A percentile compares a stretch with the other conserved stretches of the same genome.
Conservation (phyloP, 1,140 invertebrate genomes). For the Drosophila melanica region DNA sequence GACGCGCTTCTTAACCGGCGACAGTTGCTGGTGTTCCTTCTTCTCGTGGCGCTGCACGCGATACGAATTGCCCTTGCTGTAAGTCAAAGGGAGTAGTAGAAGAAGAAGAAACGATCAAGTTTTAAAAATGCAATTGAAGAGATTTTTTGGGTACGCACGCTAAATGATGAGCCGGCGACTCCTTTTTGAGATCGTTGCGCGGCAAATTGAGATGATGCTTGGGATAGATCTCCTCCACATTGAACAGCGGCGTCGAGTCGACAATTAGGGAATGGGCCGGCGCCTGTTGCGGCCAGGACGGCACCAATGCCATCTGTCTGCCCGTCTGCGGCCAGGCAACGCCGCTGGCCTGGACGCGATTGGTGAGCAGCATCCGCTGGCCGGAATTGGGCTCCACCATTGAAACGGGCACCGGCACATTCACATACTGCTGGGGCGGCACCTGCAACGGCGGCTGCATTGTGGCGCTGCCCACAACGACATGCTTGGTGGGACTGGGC, state of each 20-base stretch:
- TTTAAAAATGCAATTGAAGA: neutral
- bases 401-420: conserved; percentile 90
- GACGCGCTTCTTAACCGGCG: conserved; percentile 98
- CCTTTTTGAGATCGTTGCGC: conserved; percentile 83
- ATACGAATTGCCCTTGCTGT: conserved; percentile 81
- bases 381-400: conserved; percentile 91
- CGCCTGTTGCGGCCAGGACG: conserved; percentile 94
- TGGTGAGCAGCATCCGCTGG: conserved; percentile 89
- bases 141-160: conserved; percentile 59
- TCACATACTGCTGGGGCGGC: conserved; percentile 93
- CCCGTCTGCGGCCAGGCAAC: conserved; percentile 90
- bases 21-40: conserved; percentile 95
- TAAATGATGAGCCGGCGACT: conserved; percentile 84
- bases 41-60: conserved; percentile 87
- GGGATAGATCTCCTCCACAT: conserved; percentile 85
- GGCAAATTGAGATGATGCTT: conserved; percentile 84
- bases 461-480: conserved; percentile 92
- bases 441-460: conserved; percentile 85
- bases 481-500: conserved; percentile 92
- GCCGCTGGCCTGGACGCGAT: conserved; percentile 89
- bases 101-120: neutral
- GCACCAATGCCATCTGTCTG: conserved; percentile 93
- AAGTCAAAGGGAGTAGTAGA: too few relatives aligned
- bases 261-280: conserved; percentile 92
- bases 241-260: conserved; percentile 90